A percentile compares a stretch with the other conserved stretches of the same genome.
phyloP scores from a whole-genome alignment of 2,797 vertebrate species.

The Megaceryle alcyon region DNA sequence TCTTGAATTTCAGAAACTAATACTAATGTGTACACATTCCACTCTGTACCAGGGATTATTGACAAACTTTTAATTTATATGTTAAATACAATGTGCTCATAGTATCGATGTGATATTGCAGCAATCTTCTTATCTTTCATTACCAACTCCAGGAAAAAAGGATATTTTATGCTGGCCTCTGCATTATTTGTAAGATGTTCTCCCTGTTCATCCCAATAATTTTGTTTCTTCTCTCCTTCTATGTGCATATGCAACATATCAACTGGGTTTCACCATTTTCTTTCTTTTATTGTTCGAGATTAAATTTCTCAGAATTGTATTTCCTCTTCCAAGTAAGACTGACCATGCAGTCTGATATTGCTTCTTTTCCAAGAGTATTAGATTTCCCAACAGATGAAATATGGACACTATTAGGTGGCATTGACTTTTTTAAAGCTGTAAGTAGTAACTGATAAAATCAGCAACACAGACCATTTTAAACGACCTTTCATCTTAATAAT shows the following conservation, averaged over 20 bases:
- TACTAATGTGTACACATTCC: fast-evolving
- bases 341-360: background rate
- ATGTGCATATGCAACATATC: background rate
- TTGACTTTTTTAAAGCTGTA: constrained; percentile 38
- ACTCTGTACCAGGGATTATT: background rate
- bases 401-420: constrained; percentile 16
- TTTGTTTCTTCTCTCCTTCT: constrained; percentile 1
- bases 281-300: constrained; percentile 3
- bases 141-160: background rate
- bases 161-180: background rate
- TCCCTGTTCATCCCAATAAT: background rate
- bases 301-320: constrained; percentile 21
- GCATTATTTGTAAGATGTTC: background rate
- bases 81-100: background rate
- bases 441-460: constrained; percentile 32
- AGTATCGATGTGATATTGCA: background rate
- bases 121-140: background rate
- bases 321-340: constrained; percentile 17
- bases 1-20: background rate
- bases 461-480: constrained; percentile 43
- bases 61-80: background rate
- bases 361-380: constrained; percentile 32
- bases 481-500: constrained; percentile 30
- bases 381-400: constrained; percentile 36
- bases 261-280: background rate